Evolutionary conservation across 1,140 invertebrate species (phyloP).

Genomic region (Holcopasites calliopsidis): DNA sequence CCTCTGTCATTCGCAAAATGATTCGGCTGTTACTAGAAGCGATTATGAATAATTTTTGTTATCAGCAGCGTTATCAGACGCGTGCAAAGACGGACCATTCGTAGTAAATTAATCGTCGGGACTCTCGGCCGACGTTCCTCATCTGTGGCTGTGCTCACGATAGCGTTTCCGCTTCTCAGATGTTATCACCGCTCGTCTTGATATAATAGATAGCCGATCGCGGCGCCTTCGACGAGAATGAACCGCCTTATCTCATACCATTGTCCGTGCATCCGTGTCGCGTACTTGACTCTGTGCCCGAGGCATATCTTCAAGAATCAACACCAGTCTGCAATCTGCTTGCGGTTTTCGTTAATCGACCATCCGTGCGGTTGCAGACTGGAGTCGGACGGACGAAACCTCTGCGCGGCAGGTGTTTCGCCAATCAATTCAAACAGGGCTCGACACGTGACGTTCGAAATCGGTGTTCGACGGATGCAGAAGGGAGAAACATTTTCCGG

Average conservation of each 20-base stretch:
- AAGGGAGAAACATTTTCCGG: neutral
- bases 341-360: no score
- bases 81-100: constrained; percentile 3
- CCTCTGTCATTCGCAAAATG: no score
- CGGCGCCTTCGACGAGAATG: constrained; percentile 15
- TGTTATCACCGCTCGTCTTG: constrained; percentile 22
- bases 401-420: neutral
- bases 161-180: constrained; percentile 35
- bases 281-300: neutral
- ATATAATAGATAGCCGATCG: constrained; percentile 4
- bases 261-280: neutral
- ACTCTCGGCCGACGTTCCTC: constrained; percentile 24
- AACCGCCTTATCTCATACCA: constrained; percentile 7
- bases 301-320: no score
- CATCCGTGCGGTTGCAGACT: no score
- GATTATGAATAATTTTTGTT: no score
- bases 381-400: neutral
- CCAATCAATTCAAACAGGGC: no score
- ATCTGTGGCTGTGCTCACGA: constrained; percentile 42
- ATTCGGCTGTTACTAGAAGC: no score
- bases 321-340: no score
- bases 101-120: constrained; percentile 29
- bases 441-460: no score
- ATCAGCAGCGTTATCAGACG: neutral
- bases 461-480: neutral